Evolutionary conservation across 2,113 vertebrate species (phyloP), one percentile per base, ranked within the genome.

Genomic region (Heptranchias perlo): DNA sequence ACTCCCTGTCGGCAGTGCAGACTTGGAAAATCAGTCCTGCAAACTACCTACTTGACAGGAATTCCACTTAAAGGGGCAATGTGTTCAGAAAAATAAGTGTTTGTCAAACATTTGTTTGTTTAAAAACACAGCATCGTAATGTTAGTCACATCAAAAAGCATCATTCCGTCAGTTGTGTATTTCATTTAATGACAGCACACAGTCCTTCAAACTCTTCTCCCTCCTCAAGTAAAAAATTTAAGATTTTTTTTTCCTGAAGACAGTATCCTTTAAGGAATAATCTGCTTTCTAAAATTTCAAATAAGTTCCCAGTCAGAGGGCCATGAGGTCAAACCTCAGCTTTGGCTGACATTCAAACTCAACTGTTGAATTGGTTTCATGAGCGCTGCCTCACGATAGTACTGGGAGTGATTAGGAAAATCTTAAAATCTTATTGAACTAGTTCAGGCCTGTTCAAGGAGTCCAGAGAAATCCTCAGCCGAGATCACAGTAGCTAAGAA

Each of bases 291-390:
- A n/a, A 82, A 44, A 82, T 44, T 44, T 82, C 44, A 82, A 82
- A 23, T 82, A 82, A 44, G 31, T 82, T 82, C 39, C 76, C 76
- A 44, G 76, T 82, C 76, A 44, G 76, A 44, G 76, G 14, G 76
- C n/a, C 44, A n/a, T 82, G 44, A 39, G 76, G n/a, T n/a, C 76
- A 44, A 82, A 82, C n/a, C 76, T 39, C 11, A 82, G 2, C 2
- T 82, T 82, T 82, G 76, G 76, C 76, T 82, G 76, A 82, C 8
- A 44, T 82, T 82, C 76, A 39, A 82, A 13, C 69, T 82, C 76
- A 82, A 82, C 76, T 82, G n/a, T 39, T 82, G 39, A n/a, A 44
- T 82, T 82, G 76, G n/a, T 82, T 82, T 82, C 76, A 82, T 82
- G n/a, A 82, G 76, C 76, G 18, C 18, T 11, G 76, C 14, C 76